phyloP scores from a whole-genome alignment of 2,797 vertebrate species.

The Rhinatrema bivittatum region DNA sequence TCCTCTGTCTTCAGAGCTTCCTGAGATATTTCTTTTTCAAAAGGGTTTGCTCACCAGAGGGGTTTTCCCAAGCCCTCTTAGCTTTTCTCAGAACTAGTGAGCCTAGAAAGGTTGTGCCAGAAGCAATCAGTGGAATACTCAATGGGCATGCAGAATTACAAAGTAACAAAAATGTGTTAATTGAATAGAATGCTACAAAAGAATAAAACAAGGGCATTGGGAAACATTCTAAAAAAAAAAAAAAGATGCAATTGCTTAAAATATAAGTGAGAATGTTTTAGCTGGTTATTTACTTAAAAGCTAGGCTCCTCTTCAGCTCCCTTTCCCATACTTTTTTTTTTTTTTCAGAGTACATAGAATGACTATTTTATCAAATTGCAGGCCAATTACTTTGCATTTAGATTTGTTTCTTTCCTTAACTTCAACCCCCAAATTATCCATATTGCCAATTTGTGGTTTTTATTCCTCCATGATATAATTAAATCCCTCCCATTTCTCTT shows the following conservation, averaged over 20 bases:
- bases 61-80: constrained; percentile 1
- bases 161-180: constrained; percentile 20
- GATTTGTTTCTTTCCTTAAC: no score
- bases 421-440: no score
- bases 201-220: constrained; percentile 6
- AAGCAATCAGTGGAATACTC: constrained; percentile 37
- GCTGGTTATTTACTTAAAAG: no score
- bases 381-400: no score
- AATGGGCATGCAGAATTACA: constrained; percentile 10
- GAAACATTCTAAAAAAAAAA: not conserved
- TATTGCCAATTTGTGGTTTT: no score
- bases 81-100: constrained; percentile 13
- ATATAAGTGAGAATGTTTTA: constrained; percentile 2
- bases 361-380: no score
- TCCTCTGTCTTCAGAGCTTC: not conserved
- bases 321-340: no score
- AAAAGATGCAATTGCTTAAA: constrained; percentile 12
- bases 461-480: no score
- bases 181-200: constrained; percentile 13
- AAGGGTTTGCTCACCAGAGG: not conserved
- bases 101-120: constrained; percentile 10
- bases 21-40: not conserved
- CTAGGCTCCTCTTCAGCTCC: no score
- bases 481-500: no score
- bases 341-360: no score